Conservation (phyloP, 1,140 invertebrate genomes). For the Asbolus verrucosus region DNA sequence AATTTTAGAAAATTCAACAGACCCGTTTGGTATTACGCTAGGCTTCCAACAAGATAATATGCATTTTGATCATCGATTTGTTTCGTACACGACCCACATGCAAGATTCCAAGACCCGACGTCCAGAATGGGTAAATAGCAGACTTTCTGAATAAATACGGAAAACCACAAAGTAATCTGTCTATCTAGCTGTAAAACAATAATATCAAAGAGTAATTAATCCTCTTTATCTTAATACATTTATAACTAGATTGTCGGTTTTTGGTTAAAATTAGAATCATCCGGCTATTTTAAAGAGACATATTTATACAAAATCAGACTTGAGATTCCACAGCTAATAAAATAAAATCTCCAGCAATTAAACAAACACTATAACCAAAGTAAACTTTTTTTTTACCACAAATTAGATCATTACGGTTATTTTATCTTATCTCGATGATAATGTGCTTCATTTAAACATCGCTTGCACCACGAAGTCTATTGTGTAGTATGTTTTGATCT, state of each 20-base stretch:
- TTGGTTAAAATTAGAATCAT: conserved; percentile 15
- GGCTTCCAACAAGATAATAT: conserved; percentile 8
- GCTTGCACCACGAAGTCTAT: conserved; percentile 28
- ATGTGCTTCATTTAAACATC: conserved; percentile 14
- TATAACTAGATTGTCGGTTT: conserved; percentile 8
- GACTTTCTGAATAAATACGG: conserved; percentile 1
- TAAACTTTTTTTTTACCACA: conserved; percentile 6
- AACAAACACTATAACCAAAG: conserved; percentile 15
- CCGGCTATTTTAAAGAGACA: too few relatives aligned
- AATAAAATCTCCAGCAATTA: conserved; percentile 14
- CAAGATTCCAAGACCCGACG: conserved; percentile 5
- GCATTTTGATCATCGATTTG: conserved; percentile 28
- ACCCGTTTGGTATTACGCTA: too few relatives aligned
- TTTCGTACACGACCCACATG: conserved; percentile 14
- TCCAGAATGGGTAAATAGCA: not conserved
- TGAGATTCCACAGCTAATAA: conserved; percentile 1
- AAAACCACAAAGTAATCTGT: not conserved
- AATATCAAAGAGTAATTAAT: conserved; percentile 18
- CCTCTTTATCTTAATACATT: conserved; percentile 28
- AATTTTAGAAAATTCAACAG: not conserved
- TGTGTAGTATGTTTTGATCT: conserved; percentile 18
- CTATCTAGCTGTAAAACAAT: not conserved
- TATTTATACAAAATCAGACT: not conserved
- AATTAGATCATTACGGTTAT: conserved; percentile 34
- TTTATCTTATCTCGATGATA: conserved; percentile 34